These are phyloP conservation scores for Drosophila antonietae DNA, from an alignment of 2,888 invertebrate genomes.

Conservation along the genomic window DNA sequence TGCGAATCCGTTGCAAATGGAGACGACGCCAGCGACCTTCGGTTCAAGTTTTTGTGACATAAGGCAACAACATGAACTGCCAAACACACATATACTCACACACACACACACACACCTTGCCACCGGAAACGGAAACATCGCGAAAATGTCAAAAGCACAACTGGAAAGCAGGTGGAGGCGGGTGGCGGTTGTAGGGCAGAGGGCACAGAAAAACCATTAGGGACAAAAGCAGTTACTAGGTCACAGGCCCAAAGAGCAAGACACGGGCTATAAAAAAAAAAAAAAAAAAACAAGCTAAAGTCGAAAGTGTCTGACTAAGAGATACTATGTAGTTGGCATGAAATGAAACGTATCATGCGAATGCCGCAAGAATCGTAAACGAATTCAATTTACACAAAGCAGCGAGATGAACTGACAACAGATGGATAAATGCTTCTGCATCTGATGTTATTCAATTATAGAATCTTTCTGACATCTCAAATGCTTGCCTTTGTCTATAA, in stretches of 20 bases:
- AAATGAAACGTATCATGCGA: too few species aligned
- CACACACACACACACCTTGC: conserved; percentile 51
- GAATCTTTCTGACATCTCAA: not conserved
- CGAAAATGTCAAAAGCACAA: conserved; percentile 74
- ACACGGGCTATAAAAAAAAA: conserved; percentile 47
- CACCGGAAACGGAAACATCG: conserved; percentile 74
- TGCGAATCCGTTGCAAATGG: conserved; percentile 53
- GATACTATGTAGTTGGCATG: not conserved
- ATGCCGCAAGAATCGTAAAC: too few species aligned
- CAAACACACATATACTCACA: conserved; percentile 28
- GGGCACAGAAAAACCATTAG: conserved; percentile 61
- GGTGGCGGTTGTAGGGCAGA: not conserved
- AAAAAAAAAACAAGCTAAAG: conserved; percentile 22
- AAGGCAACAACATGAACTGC: conserved; percentile 36
- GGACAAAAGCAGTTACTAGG: conserved; percentile 64
- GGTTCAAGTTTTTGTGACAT: conserved; percentile 29
- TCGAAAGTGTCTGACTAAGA: not conserved
- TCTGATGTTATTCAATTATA: not conserved
- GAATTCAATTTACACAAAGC: too few species aligned
- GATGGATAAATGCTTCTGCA: not conserved
- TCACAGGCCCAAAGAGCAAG: conserved; percentile 50
- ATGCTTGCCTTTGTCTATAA: not conserved
- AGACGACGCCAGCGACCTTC: conserved; percentile 54
- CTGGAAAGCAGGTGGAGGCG: conserved; percentile 27
- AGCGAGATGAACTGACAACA: too few species aligned